Evolutionary conservation across 2,888 invertebrate species (phyloP), one percentile per base, ranked within the genome.

Genomic region (Tenthredo scrophulariae): DNA sequence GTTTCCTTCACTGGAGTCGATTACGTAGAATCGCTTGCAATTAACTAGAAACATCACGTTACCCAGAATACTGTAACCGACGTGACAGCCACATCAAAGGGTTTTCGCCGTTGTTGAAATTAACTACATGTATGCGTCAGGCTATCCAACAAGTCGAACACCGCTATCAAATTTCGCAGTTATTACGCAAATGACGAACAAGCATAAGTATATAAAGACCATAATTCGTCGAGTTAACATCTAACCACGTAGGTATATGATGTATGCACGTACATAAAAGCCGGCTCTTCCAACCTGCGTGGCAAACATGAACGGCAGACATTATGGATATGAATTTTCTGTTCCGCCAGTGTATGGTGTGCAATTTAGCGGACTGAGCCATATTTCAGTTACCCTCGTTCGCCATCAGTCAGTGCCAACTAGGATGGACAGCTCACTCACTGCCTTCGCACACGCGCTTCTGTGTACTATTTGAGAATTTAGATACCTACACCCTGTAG

Each of bases 291-390:
- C 40, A 74, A 22, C 40, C 22, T 43, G 13, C 43, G 15, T n/a
- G 40, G 43, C 9, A 50, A 29, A 77, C 50, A 18, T 77, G 29
- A 50, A 33, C 15, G 67, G 22, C 26, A 77, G 50, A 46, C 18
- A 77, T 77, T 77, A 77, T 77, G 46, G 77, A 54, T 77, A 77
- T 54, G 50, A 46, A 77, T 77, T 77, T 54, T 77, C 77, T 54
- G 13, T 33, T 9, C 15, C 33, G 72, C 4, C 43, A 22, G 72
- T 74, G 22, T 43, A 74, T 26, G 43, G 72, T 43, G 22, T 9
- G 50, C 77, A 33, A 50, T 77, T 54, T 22, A 50, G 77, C 29
- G 26, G 22, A 33, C 77, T 29, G 50, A 77, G n/a, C 50, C 50
- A 50, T 54, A 77, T 77, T 77, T 77, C 77, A 77, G 50, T 50